A percentile compares a stretch with the other conserved stretches of the same genome.
These are phyloP conservation scores for Drosophila paramelanica DNA, from an alignment of 2,888 invertebrate species.

Conservation along the genomic window DNA sequence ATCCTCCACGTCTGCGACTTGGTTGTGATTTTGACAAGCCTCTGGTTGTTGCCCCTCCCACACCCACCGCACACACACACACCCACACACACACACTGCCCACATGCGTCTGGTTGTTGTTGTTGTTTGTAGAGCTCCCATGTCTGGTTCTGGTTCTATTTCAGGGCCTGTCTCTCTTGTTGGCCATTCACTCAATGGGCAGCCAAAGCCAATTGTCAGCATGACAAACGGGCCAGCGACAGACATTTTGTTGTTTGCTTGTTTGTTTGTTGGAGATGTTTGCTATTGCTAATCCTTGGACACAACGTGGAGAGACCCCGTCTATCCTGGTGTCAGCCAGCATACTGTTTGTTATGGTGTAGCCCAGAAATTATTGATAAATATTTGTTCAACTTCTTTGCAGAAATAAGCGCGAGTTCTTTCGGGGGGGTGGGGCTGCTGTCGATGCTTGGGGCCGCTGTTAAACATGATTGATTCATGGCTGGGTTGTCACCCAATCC, in stretches of 20 bases:
- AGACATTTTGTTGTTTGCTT: constrained; percentile 61
- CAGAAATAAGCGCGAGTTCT: constrained; percentile 61
- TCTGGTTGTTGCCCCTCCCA: constrained; percentile 19
- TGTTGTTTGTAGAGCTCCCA: constrained; percentile 58
- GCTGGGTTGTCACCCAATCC: constrained; percentile 34
- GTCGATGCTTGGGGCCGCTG: constrained; percentile 23
- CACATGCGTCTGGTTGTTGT: constrained; percentile 31
- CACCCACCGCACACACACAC: neutral
- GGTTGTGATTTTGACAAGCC: constrained; percentile 73
- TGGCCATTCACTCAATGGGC: constrained; percentile 53
- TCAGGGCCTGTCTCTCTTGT: constrained; percentile 30
- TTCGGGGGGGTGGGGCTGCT: constrained; percentile 5
- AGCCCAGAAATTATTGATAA: constrained; percentile 72
- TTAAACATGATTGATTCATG: constrained; percentile 77
- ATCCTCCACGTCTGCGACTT: constrained; percentile 69
- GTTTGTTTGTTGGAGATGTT: constrained; percentile 48
- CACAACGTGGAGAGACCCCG: constrained; percentile 25
- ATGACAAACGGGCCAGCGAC: constrained; percentile 67
- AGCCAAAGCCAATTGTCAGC: constrained; percentile 76
- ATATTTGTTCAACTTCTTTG: constrained; percentile 68
- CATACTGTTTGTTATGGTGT: constrained; percentile 56
- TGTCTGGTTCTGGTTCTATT: constrained; percentile 29
- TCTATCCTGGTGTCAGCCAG: constrained; percentile 51
- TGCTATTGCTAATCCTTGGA: constrained; percentile 65
- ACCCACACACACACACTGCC: constrained; percentile 11